Percentiles rank a stretch among this genome's conserved stretches.
Evolutionary conservation across 2,888 invertebrate genomes (phyloP).

Genomic region (Pocota personata): DNA sequence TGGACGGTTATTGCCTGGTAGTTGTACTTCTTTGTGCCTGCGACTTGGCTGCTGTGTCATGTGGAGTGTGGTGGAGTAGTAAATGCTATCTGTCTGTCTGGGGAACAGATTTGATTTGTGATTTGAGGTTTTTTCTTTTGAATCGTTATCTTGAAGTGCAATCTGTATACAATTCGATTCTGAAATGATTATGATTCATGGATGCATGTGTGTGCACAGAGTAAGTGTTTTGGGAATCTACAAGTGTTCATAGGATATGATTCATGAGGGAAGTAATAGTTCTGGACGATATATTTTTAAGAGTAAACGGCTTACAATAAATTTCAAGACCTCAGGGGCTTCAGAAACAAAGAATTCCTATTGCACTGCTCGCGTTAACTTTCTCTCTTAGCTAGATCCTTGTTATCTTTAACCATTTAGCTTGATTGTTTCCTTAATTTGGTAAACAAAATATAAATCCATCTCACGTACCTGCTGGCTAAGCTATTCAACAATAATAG

Average conservation of each 20-base stretch:
- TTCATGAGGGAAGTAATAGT: neutral
- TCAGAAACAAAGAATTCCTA: neutral
- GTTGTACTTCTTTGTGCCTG: slow-evolving; percentile 15
- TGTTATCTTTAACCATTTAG: neutral
- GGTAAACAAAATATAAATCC: neutral
- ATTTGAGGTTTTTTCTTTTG: slow-evolving; percentile 6
- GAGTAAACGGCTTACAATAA: no score
- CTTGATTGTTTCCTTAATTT: neutral
- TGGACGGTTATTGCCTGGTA: slow-evolving; percentile 22
- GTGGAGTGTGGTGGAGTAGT: slow-evolving; percentile 19
- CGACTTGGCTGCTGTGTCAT: neutral
- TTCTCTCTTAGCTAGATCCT: neutral
- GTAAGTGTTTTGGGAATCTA: slow-evolving; percentile 6
- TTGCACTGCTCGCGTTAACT: neutral
- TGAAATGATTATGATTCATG: slow-evolving; percentile 54
- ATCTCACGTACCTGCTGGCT: neutral
- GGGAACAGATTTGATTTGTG: slow-evolving; percentile 35
- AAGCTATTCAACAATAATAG: neutral
- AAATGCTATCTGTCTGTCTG: slow-evolving; percentile 33
- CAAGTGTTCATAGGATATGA: slow-evolving; percentile 19
- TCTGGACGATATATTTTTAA: no score
- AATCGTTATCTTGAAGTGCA: slow-evolving; percentile 11
- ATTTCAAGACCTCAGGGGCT: no score
- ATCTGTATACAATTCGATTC: slow-evolving; percentile 13
- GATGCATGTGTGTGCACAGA: neutral